Percentiles rank a stretch among this genome's conserved stretches.
Conservation (phyloP, 2,888 invertebrate genomes). For the Rambutsinella grinnellia region DNA sequence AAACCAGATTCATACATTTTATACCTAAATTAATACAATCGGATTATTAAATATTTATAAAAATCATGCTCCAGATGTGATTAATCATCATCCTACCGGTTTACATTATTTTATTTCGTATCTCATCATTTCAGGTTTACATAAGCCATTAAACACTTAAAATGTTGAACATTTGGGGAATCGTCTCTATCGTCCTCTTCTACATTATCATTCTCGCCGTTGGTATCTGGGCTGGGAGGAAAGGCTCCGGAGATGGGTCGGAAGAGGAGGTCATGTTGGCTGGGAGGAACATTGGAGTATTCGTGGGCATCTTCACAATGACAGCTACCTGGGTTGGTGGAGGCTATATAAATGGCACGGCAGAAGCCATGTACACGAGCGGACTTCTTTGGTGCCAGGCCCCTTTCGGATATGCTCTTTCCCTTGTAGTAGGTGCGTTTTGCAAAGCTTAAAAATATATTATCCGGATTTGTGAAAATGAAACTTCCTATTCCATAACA, state of each 20-base stretch:
- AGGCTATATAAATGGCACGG: conserved; percentile 79
- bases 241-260: conserved; percentile 71
- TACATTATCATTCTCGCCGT: conserved; percentile 77
- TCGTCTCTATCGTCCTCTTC: conserved; percentile 77
- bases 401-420: conserved; percentile 79
- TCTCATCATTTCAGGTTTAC: no score
- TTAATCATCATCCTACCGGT: no score
- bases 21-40: no score
- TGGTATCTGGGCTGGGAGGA: conserved; percentile 78
- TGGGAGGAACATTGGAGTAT: conserved; percentile 77
- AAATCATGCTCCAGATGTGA: no score
- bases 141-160: conserved; percentile 66
- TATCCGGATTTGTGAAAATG: no score
- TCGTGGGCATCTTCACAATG: conserved; percentile 80
- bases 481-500: no score
- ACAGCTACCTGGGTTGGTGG: conserved; percentile 72
- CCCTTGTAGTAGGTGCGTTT: conserved; percentile 76
- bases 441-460: background rate
- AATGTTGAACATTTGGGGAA: conserved; percentile 74
- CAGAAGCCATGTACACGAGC: conserved; percentile 76
- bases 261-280: conserved; percentile 79
- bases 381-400: conserved; percentile 80
- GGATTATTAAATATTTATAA: no score
- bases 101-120: no score
- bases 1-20: no score